These are phyloP conservation scores for Drosophila sturtevanti DNA, from an alignment of 1,140 invertebrate genomes.

Conservation along the genomic window DNA sequence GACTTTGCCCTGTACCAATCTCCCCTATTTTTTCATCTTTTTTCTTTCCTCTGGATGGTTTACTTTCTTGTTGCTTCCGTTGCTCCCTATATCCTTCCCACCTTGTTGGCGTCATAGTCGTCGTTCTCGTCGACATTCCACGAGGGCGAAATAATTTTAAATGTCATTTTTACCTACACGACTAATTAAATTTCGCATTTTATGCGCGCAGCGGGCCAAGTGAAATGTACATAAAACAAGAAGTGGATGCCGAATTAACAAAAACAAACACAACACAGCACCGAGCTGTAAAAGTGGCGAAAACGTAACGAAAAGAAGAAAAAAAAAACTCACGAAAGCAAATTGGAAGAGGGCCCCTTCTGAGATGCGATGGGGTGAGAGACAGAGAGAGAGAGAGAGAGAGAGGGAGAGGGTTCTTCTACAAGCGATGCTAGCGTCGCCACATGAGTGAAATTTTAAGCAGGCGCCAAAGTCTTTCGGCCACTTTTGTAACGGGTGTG, in stretches of 20 bases:
- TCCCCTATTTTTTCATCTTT: not conserved
- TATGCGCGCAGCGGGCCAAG: slow-evolving; percentile 59
- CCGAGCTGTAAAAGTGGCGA: slow-evolving; percentile 52
- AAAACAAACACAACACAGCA: slow-evolving; percentile 65
- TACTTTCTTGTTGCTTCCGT: not conserved
- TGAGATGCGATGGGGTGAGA: not conserved
- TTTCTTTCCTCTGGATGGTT: not conserved
- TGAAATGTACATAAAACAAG: slow-evolving; percentile 71
- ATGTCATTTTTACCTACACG: slow-evolving; percentile 75
- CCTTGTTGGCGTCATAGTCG: not conserved
- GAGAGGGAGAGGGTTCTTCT: not conserved
- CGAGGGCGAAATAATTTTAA: slow-evolving; percentile 58
- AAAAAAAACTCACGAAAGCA: not conserved
- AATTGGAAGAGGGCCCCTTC: not conserved
- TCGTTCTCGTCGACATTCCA: not conserved
- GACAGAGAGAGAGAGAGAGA: not conserved
- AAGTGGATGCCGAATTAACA: slow-evolving; percentile 59
- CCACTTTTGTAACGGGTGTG: slow-evolving; percentile 40
- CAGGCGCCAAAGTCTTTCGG: slow-evolving; percentile 61
- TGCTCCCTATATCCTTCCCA: slow-evolving; percentile 4
- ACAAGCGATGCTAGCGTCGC: slow-evolving; percentile 40
- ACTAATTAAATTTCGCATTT: slow-evolving; percentile 79
- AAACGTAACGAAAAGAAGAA: not conserved
- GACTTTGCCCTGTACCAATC: no score
- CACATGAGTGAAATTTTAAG: slow-evolving; percentile 77